A percentile compares a stretch with the other conserved stretches of the same genome.
Conservation (phyloP, 2,113 vertebrate species). For the Trematomus loennbergii region DNA sequence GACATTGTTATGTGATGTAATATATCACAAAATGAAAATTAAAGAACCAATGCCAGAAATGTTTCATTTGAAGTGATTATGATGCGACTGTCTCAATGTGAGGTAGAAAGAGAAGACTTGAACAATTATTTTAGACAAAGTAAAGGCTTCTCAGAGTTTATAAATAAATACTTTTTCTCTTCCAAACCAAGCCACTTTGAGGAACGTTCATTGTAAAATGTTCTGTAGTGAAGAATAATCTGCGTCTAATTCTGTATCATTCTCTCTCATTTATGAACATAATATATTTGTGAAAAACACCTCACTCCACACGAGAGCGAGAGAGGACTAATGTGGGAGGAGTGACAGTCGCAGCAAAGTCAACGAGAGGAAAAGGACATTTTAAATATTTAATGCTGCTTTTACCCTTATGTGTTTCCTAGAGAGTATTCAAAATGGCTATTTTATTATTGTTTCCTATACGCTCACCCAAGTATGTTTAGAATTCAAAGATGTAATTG, state of each 20-base stretch:
- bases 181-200: background rate
- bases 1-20: background rate
- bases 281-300: slow-evolving; percentile 47
- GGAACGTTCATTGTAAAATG: background rate
- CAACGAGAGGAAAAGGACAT: slow-evolving; percentile 7
- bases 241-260: slow-evolving; percentile 16
- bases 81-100: background rate
- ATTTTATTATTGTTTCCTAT: background rate
- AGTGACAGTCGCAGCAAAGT: slow-evolving; percentile 33
- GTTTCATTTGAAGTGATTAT: background rate
- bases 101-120: background rate
- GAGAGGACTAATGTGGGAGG: slow-evolving; percentile 40
- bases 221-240: background rate
- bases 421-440: background rate
- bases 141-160: background rate
- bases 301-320: slow-evolving; percentile 7
- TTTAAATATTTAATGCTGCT: slow-evolving; percentile 24
- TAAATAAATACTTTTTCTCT: background rate
- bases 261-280: slow-evolving; percentile 29
- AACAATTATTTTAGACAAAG: background rate
- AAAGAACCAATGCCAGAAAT: background rate
- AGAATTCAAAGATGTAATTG: background rate
- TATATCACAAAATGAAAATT: background rate
- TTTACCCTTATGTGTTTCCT: background rate
- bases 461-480: background rate